Percentiles rank a stretch among this genome's conserved stretches.
Conservation (phyloP, 2,113 vertebrate species). For the Casuarius casuarius region DNA sequence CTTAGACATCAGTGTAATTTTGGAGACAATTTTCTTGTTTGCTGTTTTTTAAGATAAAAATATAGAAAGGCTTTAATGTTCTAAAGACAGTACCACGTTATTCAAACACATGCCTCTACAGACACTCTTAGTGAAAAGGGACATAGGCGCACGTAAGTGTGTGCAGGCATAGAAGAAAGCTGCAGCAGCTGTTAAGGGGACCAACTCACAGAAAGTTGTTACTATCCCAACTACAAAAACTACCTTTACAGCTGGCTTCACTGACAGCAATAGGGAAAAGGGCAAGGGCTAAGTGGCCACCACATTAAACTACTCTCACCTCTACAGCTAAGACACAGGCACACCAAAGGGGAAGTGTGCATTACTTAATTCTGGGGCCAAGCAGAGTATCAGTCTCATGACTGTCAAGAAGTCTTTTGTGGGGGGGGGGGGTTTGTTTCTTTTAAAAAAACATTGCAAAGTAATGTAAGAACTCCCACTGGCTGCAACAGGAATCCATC, state of each 20-base stretch:
- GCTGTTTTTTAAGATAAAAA: neutral
- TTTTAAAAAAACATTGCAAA: neutral
- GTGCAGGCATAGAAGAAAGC: neutral
- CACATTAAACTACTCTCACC: neutral
- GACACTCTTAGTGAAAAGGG: neutral
- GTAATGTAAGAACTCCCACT: neutral
- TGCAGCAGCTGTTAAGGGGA: neutral
- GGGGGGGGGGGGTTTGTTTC: neutral
- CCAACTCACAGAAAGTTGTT: neutral
- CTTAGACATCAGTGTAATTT: neutral
- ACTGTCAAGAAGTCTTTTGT: neutral
- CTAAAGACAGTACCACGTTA: neutral
- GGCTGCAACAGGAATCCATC: neutral
- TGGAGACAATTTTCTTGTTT: neutral
- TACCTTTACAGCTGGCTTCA: neutral
- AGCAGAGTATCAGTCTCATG: neutral
- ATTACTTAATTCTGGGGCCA: neutral
- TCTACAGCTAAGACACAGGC: neutral
- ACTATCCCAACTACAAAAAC: neutral
- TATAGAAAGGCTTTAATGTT: neutral
- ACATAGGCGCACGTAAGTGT: no score
- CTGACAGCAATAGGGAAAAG: neutral
- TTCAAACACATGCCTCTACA: neutral
- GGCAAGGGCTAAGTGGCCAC: neutral
- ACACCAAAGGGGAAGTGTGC: accelerated